These are phyloP conservation scores for Silurus aristotelis DNA, from an alignment of 2,797 vertebrate species.

Conservation along the genomic window DNA sequence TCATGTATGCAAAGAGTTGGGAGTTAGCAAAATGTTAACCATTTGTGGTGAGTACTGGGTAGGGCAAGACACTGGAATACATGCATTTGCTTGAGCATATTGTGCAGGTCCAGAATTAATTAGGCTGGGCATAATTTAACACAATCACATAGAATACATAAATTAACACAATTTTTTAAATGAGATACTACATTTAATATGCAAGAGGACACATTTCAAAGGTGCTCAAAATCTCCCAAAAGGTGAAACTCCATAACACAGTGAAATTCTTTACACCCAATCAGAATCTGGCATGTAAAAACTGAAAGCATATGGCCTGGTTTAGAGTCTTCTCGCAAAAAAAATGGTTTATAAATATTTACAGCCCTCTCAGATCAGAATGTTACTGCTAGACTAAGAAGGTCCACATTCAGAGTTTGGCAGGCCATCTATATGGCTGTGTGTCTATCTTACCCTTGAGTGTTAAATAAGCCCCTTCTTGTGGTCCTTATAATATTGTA, in stretches of 20 bases:
- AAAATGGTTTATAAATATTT: conserved; percentile 27
- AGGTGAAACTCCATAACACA: conserved; percentile 41
- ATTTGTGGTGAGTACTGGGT: too few relatives aligned
- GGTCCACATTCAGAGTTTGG: conserved; percentile 19
- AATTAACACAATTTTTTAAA: conserved; percentile 37
- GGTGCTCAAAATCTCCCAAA: conserved; percentile 41
- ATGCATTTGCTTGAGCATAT: neutral
- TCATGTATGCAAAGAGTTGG: neutral
- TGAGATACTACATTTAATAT: conserved; percentile 45
- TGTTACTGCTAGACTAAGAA: conserved; percentile 31
- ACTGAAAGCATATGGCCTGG: conserved; percentile 40
- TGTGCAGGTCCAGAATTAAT: neutral
- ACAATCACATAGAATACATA: conserved; percentile 17
- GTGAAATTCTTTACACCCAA: conserved; percentile 31
- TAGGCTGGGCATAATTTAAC: neutral
- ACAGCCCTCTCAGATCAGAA: conserved; percentile 25
- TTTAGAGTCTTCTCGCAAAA: conserved; percentile 25
- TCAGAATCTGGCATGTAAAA: conserved; percentile 46
- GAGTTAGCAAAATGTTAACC: neutral
- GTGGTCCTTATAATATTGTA: conserved; percentile 42
- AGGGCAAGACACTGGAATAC: neutral
- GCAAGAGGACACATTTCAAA: conserved; percentile 19
- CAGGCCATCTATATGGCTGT: conserved; percentile 52
- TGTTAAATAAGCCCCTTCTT: conserved; percentile 47
- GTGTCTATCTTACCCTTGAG: conserved; percentile 41